Evolutionary conservation across 1,140 invertebrate genomes (phyloP).

Genomic region (Drosophila kikkawai): DNA sequence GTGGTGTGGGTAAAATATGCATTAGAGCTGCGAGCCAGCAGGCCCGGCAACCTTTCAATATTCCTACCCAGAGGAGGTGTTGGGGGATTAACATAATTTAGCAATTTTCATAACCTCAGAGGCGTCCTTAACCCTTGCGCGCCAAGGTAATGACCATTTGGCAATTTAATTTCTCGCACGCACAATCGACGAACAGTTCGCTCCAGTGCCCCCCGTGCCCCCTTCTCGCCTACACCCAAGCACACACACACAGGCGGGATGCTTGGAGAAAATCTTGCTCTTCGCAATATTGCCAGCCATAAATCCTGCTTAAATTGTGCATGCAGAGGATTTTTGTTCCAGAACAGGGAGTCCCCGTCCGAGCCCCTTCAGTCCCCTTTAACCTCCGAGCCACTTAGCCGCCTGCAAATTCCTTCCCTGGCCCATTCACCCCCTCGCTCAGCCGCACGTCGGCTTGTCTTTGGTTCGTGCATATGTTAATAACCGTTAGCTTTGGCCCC

Average conservation of each 20-base stretch:
- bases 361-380: not conserved
- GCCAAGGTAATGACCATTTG: constrained; percentile 75
- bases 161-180: constrained; percentile 82
- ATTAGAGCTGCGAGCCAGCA: constrained; percentile 33
- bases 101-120: constrained; percentile 73
- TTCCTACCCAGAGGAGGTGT: constrained; percentile 35
- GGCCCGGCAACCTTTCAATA: constrained; percentile 59
- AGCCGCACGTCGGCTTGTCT: constrained; percentile 42
- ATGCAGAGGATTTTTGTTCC: constrained; percentile 83
- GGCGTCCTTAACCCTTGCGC: constrained; percentile 68
- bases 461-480: constrained; percentile 75
- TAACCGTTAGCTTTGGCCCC: constrained; percentile 76
- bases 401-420: constrained; percentile 53
- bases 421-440: constrained; percentile 31
- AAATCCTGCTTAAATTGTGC: constrained; percentile 84
- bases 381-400: constrained; percentile 49
- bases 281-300: constrained; percentile 81
- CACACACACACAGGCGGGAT: not conserved
- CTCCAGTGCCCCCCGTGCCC: constrained; percentile 32
- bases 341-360: constrained; percentile 57
- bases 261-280: constrained; percentile 56
- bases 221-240: not conserved
- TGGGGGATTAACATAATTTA: constrained; percentile 75
- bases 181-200: constrained; percentile 72
- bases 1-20: constrained; percentile 22